Evolutionary conservation across 2,113 vertebrate species (phyloP).

Genomic region (Chloropsis cyanopogon): DNA sequence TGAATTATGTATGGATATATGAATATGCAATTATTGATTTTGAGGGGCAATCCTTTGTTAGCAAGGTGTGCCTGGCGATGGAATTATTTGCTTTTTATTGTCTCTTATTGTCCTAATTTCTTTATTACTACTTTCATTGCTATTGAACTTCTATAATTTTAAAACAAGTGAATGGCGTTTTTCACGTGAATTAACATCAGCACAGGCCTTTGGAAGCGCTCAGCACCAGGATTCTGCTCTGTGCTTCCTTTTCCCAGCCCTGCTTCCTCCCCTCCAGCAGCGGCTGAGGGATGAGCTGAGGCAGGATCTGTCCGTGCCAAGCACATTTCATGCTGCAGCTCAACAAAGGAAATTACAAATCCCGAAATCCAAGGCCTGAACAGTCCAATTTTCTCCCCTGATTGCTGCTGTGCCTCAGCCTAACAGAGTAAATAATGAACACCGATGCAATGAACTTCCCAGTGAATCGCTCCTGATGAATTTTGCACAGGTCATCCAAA

Average conservation of each 20-base stretch:
- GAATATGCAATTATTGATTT: too few relatives aligned
- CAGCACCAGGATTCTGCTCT: not conserved
- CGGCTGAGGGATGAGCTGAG: not conserved
- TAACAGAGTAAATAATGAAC: constrained; percentile 46
- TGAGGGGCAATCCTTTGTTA: too few relatives aligned
- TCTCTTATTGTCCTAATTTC: too few relatives aligned
- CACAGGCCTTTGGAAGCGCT: not conserved
- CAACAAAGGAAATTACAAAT: not conserved
- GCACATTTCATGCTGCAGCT: not conserved
- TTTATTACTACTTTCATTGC: too few relatives aligned
- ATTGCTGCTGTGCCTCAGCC: constrained; percentile 12
- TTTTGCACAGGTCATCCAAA: not conserved
- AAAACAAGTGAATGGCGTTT: too few relatives aligned
- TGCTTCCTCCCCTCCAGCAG: fast-evolving
- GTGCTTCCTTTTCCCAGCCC: not conserved
- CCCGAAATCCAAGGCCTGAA: not conserved
- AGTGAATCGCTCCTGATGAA: not conserved
- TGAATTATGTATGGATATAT: too few relatives aligned
- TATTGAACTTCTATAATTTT: too few relatives aligned
- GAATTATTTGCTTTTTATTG: too few relatives aligned
- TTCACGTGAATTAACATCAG: not conserved
- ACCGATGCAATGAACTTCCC: not conserved
- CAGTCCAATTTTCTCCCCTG: constrained; percentile 22
- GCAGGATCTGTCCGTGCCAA: not conserved
- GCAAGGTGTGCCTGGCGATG: too few relatives aligned